Evolutionary conservation across 1,140 invertebrate genomes (phyloP), one percentile per base, ranked within the genome.

Genomic region (Trichomalopsis sarcophagae): DNA sequence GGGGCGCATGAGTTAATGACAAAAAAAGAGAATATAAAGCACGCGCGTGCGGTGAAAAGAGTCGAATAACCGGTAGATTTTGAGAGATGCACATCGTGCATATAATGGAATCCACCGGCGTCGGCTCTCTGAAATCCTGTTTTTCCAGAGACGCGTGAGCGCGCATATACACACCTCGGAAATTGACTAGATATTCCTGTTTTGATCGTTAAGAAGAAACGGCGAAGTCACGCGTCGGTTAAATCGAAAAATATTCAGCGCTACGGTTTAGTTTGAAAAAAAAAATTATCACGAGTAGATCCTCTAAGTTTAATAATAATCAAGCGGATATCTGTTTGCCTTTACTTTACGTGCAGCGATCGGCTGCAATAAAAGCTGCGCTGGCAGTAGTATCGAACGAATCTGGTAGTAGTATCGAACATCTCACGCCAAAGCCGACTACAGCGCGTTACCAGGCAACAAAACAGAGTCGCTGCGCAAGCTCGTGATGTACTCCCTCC

Each of bases 11-110:
- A 50, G 44, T 23, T 21, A 4, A 11, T 4, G 27, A n/a, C n/a
- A 6, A 66, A 40, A 68, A 76, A 44, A 44, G 1, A 44, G 40
- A 9, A 9, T 44, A 44, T 44, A 44, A 9, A 21, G 17, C 55
- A 17, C 21, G 21, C 17, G 17, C 10, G 40, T 21, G 50, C 5
- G 33, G 23, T 36, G n/a, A 74, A 76, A 50, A 76, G 13, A 76
- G 81, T 82, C 21, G 55, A 76, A 82, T 76, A 82, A 82, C 81
- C 73, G 81, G 81, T 82, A 76, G 23, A 82, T 76, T 76, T 76
- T 66, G 2, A 44, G 55, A 76, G 55, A 82, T 76, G 27, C 69
- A 44, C 40, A 66, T 66, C 50, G 11, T 55, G 14, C 13, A 14
- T n/a, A 62, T 75, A 44, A 33, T 75, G 71, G 47, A 75, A 75